These are phyloP conservation scores for Galerucella nymphaeae DNA, from an alignment of 2,888 invertebrate genomes.

Conservation along the genomic window DNA sequence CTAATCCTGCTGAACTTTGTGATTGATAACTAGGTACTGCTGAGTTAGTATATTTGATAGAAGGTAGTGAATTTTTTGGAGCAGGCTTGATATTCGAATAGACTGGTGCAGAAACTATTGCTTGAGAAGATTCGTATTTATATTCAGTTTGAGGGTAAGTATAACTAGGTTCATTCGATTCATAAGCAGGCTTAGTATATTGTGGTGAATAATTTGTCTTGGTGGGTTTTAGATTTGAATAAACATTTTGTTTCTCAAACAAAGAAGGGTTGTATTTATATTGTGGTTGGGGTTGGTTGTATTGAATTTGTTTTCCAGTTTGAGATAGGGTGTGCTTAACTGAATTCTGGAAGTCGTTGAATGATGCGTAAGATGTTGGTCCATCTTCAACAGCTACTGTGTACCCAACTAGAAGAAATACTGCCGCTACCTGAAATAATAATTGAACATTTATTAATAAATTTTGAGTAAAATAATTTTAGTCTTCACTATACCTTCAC, in stretches of 20 bases:
- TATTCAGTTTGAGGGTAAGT: too few species aligned
- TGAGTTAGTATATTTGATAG: constrained; percentile 7
- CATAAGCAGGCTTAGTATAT: constrained; percentile 1
- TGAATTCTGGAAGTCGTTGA: constrained; percentile 49
- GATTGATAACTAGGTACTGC: neutral
- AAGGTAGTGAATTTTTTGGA: neutral
- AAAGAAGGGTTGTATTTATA: neutral
- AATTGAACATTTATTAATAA: neutral
- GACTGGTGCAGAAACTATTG: too few species aligned
- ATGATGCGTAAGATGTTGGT: constrained; percentile 46
- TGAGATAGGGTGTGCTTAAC: constrained; percentile 45
- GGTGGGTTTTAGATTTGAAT: neutral
- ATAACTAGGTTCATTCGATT: too few species aligned
- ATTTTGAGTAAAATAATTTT: neutral
- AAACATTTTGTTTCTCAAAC: neutral
- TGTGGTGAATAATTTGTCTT: neutral
- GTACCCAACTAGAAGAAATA: constrained; percentile 37
- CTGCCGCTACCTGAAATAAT: constrained; percentile 31
- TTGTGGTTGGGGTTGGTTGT: constrained; percentile 21
- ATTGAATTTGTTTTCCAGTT: constrained; percentile 11
- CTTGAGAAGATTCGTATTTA: too few species aligned
- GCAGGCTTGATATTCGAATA: neutral
- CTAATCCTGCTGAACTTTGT: neutral
- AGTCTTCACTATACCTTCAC: constrained; percentile 25
- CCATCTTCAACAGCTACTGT: constrained; percentile 41